These are phyloP conservation scores for Zaprionus lachaisei DNA, from an alignment of 1,140 invertebrate genomes.

Conservation along the genomic window DNA sequence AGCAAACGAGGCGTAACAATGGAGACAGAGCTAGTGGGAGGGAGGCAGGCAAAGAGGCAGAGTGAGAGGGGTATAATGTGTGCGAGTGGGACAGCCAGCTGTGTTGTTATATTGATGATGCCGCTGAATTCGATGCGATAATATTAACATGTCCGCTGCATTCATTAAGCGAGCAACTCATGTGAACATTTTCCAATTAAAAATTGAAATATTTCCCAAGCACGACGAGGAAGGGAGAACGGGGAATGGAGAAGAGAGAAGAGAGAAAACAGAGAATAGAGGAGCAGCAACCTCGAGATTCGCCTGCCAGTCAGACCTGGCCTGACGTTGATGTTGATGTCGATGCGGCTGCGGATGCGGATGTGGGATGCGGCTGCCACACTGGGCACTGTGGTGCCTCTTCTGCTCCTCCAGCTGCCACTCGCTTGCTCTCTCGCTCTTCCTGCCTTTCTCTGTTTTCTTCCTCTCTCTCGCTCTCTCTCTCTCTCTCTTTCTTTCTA, in stretches of 20 bases:
- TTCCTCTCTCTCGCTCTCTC: background rate
- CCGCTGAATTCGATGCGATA: constrained; percentile 47
- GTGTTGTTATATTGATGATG: constrained; percentile 52
- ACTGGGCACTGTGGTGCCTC: constrained; percentile 2
- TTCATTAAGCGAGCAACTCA: constrained; percentile 77
- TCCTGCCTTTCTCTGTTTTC: background rate
- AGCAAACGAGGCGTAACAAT: background rate
- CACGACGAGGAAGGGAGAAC: constrained; percentile 34
- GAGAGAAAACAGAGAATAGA: constrained; percentile 4
- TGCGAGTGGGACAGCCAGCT: background rate
- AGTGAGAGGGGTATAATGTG: background rate
- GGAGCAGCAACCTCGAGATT: constrained; percentile 17
- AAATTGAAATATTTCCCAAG: constrained; percentile 77
- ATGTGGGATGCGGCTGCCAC: constrained; percentile 1
- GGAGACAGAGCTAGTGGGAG: background rate
- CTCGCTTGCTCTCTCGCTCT: background rate
- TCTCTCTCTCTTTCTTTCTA: background rate
- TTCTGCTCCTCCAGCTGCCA: too few species aligned
- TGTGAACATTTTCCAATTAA: constrained; percentile 83
- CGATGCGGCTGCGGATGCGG: background rate
- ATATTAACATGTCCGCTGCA: constrained; percentile 67
- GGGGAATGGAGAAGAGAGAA: constrained; percentile 4
- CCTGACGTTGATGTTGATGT: constrained; percentile 4
- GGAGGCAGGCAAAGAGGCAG: background rate
- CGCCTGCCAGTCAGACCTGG: constrained; percentile 15